Evolutionary conservation across 2,113 vertebrate genomes (phyloP), one percentile per base, ranked within the genome.

Genomic region (Baryphthengus martii): DNA sequence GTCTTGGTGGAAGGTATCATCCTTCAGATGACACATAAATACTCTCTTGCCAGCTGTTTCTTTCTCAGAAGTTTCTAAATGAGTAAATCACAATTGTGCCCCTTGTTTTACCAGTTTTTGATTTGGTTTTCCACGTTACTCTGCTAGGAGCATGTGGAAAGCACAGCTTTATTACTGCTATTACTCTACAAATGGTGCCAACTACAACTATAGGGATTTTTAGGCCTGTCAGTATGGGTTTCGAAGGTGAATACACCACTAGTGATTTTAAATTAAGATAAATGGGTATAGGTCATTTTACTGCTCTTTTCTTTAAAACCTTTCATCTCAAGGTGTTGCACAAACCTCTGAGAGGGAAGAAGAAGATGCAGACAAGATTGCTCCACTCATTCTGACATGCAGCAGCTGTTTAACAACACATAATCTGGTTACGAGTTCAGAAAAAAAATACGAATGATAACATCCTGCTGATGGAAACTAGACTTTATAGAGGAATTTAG

Each of bases 21-120:
- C 75, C 90, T 83, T 95, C 91, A 97, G 76, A 96, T 31, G 11
- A 86, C 90, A 95, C 61, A 87, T 88, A 93, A 92, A 92, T 82
- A 70, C 67, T 95, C 25, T 89, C 63, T 94, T 71, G 72, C 92
- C 93, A 94, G 93, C 95, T 96, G 93, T 93, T 97, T 62, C 71
- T 72, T 82, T 95, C 56, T 83, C 39, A 58, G 44, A 88, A 89
- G 58, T 92, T 97, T 93, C 59, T 85, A 65, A 85, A 67, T 0
- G 3, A 70, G 83, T 96, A 92, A 95, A 90, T 91, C 77, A 90
- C 85, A 82, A 71, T 40, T 3, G 4, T 74, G 39, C 42, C 63
- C 15, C 24, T 75, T 91, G 10, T 86, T 90, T 89, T 91, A 76
- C 77, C 56, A 10, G n/a, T 68, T 88, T 76, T 44, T 78, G 66